phyloP scores from a whole-genome alignment of 2,888 invertebrate species.

The Tetheella fluctuosa region DNA sequence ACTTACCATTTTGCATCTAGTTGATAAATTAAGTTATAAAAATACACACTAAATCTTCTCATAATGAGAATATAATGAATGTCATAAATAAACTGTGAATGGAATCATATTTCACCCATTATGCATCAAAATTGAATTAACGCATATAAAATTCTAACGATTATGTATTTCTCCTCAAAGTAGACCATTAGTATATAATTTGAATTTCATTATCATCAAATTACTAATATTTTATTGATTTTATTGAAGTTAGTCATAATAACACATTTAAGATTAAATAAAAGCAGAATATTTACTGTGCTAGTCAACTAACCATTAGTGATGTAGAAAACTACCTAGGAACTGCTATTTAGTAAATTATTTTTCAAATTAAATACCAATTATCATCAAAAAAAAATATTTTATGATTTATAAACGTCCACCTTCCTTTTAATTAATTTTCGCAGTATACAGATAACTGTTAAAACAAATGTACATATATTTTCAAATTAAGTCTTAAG shows the following conservation, averaged over 20 bases:
- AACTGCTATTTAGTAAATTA: too few species aligned
- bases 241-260: constrained; percentile 31
- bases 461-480: constrained; percentile 37
- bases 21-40: not conserved
- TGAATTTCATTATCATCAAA: constrained; percentile 42
- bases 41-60: not conserved
- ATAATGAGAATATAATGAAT: constrained; percentile 1
- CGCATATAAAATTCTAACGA: constrained; percentile 21
- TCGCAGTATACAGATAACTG: constrained; percentile 29
- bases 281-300: not conserved
- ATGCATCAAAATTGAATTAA: constrained; percentile 4
- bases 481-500: constrained; percentile 14
- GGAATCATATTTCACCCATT: constrained; percentile 9
- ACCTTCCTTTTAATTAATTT: not conserved
- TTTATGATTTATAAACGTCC: not conserved
- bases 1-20: not conserved
- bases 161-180: constrained; percentile 31
- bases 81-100: not conserved
- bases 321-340: too few species aligned
- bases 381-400: not conserved
- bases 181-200: constrained; percentile 36
- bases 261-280: not conserved
- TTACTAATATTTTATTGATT: constrained; percentile 36
- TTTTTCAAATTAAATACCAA: too few species aligned
- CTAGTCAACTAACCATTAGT: too few species aligned